Evolutionary conservation across 2,113 vertebrate genomes (phyloP).

Genomic region (Pterocles orientalis): DNA sequence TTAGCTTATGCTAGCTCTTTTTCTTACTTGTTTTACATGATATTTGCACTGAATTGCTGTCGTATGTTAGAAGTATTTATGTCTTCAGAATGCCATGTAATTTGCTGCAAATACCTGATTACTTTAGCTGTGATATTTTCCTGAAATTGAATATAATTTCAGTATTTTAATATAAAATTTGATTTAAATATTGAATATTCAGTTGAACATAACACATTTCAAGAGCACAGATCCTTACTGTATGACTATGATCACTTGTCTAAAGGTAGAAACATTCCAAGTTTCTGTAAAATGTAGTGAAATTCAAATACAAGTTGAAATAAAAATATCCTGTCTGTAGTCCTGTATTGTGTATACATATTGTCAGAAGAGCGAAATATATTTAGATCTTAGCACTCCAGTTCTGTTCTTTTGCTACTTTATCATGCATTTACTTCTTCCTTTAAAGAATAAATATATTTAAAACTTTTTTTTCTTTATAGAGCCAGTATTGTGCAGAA

Average conservation of each 20-base stretch:
- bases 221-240: not conserved
- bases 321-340: not conserved
- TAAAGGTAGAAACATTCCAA: not conserved
- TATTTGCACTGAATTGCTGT: slow-evolving; percentile 31
- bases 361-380: not conserved
- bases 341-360: not conserved
- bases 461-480: not conserved
- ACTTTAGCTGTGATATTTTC: slow-evolving; percentile 58
- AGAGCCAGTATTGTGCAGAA: slow-evolving; percentile 98
- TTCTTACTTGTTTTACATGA: not conserved
- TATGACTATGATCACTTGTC: not conserved
- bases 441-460: not conserved
- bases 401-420: not conserved
- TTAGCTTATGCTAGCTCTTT: not conserved
- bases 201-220: slow-evolving; percentile 22
- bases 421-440: not conserved
- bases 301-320: slow-evolving; percentile 21
- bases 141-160: slow-evolving; percentile 55
- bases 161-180: not conserved
- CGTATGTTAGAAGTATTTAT: slow-evolving; percentile 50
- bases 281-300: not conserved
- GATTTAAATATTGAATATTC: slow-evolving; percentile 11
- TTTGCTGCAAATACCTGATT: slow-evolving; percentile 65
- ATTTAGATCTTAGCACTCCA: not conserved
- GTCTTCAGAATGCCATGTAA: slow-evolving; percentile 50